These are phyloP conservation scores for Diarsia dahlii DNA, from an alignment of 2,888 invertebrate genomes.

Conservation along the genomic window DNA sequence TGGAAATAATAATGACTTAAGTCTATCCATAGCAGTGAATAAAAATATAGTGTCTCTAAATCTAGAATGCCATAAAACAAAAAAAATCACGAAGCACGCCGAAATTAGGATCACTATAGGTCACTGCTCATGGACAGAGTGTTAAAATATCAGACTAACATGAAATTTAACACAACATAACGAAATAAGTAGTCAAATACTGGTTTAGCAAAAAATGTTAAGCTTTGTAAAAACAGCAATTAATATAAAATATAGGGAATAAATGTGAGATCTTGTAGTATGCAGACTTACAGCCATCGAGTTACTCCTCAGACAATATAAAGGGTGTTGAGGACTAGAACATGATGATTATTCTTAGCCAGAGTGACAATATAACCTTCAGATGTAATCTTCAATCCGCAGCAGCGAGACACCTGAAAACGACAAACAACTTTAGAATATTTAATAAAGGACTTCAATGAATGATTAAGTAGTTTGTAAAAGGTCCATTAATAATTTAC, in stretches of 20 bases:
- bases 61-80: conserved; percentile 81
- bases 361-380: conserved; percentile 99
- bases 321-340: conserved; percentile 98
- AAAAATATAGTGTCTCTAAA: conserved; percentile 76
- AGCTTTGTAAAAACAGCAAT: conserved; percentile 90
- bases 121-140: conserved; percentile 84
- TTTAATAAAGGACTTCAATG: neutral
- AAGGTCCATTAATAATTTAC: conserved; percentile 2
- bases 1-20: conserved; percentile 88
- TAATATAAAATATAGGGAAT: conserved; percentile 90
- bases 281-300: conserved; percentile 91
- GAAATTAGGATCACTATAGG: conserved; percentile 77
- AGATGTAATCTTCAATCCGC: conserved; percentile 98
- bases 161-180: conserved; percentile 89
- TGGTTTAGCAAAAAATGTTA: conserved; percentile 90
- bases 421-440: conserved; percentile 1
- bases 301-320: conserved; percentile 95
- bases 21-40: conserved; percentile 85
- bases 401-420: conserved; percentile 98
- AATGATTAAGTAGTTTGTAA: neutral
- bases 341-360: conserved; percentile 99
- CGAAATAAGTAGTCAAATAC: conserved; percentile 89
- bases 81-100: conserved; percentile 79
- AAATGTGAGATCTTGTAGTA: conserved; percentile 91
- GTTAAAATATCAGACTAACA: conserved; percentile 86